Evolutionary conservation across 2,113 vertebrate species (phyloP).

Genomic region (Puffinus mauretanicus): DNA sequence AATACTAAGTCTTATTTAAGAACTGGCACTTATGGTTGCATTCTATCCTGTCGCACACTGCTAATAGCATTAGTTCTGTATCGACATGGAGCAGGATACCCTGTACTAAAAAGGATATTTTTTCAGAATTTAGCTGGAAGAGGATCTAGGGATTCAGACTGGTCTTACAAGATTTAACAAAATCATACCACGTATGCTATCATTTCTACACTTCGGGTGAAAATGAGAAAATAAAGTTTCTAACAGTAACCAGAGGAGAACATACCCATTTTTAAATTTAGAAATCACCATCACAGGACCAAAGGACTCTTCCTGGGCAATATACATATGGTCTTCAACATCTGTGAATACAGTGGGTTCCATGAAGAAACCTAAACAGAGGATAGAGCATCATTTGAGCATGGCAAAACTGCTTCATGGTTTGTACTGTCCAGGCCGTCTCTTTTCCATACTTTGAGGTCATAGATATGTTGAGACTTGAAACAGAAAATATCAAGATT

Average conservation of each 20-base stretch:
- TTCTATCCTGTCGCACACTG: neutral
- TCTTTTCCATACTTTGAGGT: neutral
- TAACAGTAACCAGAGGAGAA: neutral
- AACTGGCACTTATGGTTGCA: neutral
- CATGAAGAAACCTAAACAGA: slow-evolving; percentile 82
- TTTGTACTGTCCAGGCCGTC: neutral
- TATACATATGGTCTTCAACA: slow-evolving; percentile 82
- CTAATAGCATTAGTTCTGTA: neutral
- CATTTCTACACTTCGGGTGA: neutral
- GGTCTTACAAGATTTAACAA: neutral
- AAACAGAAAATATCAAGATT: neutral
- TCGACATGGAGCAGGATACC: neutral
- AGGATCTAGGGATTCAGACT: neutral
- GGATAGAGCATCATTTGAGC: neutral
- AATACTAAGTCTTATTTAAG: neutral
- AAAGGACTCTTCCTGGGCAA: slow-evolving; percentile 86
- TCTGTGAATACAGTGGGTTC: slow-evolving; percentile 83
- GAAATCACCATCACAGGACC: slow-evolving; percentile 97
- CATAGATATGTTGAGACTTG: neutral
- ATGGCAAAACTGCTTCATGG: neutral
- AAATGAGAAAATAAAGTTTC: neutral
- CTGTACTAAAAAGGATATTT: neutral
- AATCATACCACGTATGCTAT: neutral
- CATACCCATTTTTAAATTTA: slow-evolving; percentile 92
- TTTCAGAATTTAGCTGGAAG: neutral